Evolutionary conservation across 2,888 invertebrate genomes (phyloP).

Genomic region (Cistogaster globosa): DNA sequence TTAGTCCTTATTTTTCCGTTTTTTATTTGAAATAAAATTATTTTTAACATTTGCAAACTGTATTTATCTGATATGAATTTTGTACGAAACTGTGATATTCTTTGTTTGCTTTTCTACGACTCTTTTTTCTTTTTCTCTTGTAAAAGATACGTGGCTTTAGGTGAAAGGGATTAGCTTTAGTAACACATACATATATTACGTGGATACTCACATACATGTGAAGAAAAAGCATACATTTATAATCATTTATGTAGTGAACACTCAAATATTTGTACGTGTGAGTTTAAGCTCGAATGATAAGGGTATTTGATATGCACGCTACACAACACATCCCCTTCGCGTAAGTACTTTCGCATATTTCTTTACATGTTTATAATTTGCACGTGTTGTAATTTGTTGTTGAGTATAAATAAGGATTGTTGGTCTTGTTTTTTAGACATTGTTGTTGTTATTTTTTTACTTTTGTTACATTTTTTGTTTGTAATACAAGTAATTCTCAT

Average conservation of each 20-base stretch:
- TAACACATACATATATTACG: slow-evolving; percentile 1
- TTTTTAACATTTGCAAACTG: slow-evolving; percentile 8
- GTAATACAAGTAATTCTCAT: slow-evolving; percentile 4
- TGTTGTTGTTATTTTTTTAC: background rate
- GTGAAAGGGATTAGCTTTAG: slow-evolving; percentile 1
- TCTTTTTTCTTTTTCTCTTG: background rate
- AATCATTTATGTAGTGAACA: background rate
- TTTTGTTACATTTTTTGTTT: slow-evolving; percentile 21
- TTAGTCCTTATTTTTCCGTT: background rate
- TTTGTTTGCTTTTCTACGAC: slow-evolving; percentile 1
- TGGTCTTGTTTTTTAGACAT: background rate
- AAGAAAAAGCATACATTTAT: background rate
- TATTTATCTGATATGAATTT: slow-evolving; percentile 16
- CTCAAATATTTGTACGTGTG: background rate
- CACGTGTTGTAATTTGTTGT: slow-evolving; percentile 57
- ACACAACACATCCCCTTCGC: slow-evolving; percentile 34
- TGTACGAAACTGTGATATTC: slow-evolving; percentile 10
- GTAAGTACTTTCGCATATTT: background rate
- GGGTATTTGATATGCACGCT: slow-evolving; percentile 11
- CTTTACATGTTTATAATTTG: slow-evolving; percentile 19
- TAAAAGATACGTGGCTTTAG: background rate
- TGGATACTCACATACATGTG: background rate
- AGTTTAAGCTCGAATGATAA: slow-evolving; percentile 40
- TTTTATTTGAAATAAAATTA: slow-evolving; percentile 5
- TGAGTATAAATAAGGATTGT: slow-evolving; percentile 49